Evolutionary conservation across 2,113 vertebrate species (phyloP).

Genomic region (Cebus imitator): DNA sequence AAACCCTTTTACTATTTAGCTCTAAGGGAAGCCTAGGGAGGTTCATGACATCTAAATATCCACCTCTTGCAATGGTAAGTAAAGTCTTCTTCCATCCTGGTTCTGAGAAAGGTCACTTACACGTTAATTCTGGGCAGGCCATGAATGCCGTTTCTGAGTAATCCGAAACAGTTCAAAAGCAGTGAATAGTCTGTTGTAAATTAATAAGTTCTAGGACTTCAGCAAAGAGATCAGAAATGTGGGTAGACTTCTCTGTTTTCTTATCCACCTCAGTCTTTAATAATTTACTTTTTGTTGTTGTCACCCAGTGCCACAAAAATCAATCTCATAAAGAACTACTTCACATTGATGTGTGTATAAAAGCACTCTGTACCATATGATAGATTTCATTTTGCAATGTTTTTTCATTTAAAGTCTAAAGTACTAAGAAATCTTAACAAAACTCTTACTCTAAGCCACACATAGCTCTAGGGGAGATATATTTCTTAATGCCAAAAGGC

Average conservation of each 20-base stretch:
- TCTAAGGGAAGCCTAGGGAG: background rate
- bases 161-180: background rate
- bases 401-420: background rate
- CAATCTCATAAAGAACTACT: background rate
- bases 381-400: background rate
- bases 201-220: background rate
- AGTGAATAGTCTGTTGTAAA: background rate
- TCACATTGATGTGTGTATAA: background rate
- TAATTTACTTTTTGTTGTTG: background rate
- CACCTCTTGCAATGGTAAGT: background rate
- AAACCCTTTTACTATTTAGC: background rate
- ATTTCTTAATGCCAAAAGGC: background rate
- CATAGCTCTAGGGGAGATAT: background rate
- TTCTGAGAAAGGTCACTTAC: constrained; percentile 41
- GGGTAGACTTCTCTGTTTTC: background rate
- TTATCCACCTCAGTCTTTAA: background rate
- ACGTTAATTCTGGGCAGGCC: background rate
- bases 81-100: background rate
- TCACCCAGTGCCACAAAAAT: constrained; percentile 13
- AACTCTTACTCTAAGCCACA: background rate
- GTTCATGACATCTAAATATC: constrained; percentile 21
- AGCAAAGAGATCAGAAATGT: background rate
- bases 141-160: background rate
- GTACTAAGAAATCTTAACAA: background rate
- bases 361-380: background rate